These are phyloP conservation scores for Nomada ferruginata DNA, from an alignment of 2,888 invertebrate species.

Conservation along the genomic window DNA sequence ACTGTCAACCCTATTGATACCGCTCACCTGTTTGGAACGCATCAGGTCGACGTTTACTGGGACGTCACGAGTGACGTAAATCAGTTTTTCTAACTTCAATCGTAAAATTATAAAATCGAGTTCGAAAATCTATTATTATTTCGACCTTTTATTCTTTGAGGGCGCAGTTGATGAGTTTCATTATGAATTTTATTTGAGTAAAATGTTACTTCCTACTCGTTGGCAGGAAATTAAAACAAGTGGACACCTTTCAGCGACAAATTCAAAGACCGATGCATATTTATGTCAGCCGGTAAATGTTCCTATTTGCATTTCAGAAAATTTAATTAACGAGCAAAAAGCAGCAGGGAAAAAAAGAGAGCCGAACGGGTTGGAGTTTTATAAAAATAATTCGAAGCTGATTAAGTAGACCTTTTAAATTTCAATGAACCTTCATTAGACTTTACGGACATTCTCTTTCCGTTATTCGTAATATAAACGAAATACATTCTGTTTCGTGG, in stretches of 20 bases:
- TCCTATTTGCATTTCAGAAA: conserved; percentile 36
- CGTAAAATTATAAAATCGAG: background rate
- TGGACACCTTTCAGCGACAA: too few species aligned
- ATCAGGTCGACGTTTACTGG: conserved; percentile 45
- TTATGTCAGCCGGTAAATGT: conserved; percentile 24
- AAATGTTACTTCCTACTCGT: background rate
- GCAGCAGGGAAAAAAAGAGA: background rate
- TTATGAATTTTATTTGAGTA: background rate
- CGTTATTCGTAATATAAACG: too few species aligned
- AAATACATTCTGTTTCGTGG: too few species aligned
- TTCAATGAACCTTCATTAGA: background rate
- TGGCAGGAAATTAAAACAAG: conserved; percentile 1
- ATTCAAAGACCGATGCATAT: conserved; percentile 30
- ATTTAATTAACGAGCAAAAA: conserved; percentile 4
- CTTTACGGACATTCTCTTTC: background rate
- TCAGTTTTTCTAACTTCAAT: background rate
- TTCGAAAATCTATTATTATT: background rate
- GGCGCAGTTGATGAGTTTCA: too few species aligned
- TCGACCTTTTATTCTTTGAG: too few species aligned
- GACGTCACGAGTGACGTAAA: background rate
- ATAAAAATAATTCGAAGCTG: too few species aligned
- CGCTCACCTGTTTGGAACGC: conserved; percentile 74
- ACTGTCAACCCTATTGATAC: conserved; percentile 79
- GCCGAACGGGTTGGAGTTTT: background rate
- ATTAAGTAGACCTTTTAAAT: too few species aligned